Conservation (phyloP, 2,797 vertebrate species). For the Phrynocephalus guinanensis region DNA sequence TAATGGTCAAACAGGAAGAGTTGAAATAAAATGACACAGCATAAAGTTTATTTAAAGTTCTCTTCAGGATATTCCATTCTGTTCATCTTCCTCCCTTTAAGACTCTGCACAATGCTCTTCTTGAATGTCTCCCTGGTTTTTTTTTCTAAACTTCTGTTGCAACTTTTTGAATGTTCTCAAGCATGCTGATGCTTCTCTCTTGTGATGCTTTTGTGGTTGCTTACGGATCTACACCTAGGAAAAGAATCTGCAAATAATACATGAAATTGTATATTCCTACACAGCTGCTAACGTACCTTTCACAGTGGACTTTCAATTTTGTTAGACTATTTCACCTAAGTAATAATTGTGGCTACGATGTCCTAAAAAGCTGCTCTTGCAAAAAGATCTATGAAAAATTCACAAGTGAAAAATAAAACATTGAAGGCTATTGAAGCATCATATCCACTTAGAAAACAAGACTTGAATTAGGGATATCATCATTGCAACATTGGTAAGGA, state of each 20-base stretch:
- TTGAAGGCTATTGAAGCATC: not conserved
- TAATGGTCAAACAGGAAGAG: not conserved
- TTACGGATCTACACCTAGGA: not conserved
- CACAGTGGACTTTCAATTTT: not conserved
- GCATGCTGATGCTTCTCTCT: not conserved
- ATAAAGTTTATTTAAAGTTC: not conserved
- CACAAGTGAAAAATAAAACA: not conserved
- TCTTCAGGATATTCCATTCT: not conserved
- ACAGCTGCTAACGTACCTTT: constrained; percentile 15
- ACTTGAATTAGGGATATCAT: not conserved
- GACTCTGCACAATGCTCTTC: not conserved
- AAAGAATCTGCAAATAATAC: not conserved
- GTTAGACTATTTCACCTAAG: not conserved
- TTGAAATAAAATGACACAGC: not conserved
- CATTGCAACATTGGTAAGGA: too few species aligned
- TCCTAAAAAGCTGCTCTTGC: not conserved
- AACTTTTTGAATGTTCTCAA: not conserved
- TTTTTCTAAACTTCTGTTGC: too few species aligned
- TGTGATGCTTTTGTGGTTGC: not conserved
- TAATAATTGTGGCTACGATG: rapidly evolving
- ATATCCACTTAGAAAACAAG: not conserved
- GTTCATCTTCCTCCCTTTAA: not conserved
- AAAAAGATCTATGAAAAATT: not conserved
- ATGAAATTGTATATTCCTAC: rapidly evolving
- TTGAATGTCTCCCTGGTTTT: not conserved